Percentiles rank a stretch among this genome's conserved stretches.
Evolutionary conservation across 2,797 vertebrate species (phyloP).

Genomic region (Smutsia temminckii): DNA sequence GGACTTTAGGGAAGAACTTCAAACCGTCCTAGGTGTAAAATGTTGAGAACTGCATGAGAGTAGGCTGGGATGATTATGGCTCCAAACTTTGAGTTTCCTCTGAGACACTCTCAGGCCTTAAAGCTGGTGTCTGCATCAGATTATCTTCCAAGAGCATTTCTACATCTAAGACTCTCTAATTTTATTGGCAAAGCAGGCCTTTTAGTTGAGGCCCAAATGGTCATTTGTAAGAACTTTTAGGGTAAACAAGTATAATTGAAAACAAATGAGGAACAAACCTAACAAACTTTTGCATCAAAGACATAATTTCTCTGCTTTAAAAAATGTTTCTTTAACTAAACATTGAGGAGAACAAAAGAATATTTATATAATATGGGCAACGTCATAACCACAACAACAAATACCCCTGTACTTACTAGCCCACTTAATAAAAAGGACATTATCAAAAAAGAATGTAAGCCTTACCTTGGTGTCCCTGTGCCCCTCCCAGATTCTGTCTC

Average conservation of each 20-base stretch:
- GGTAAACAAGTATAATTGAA: slow-evolving; percentile 66
- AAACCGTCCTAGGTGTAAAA: background rate
- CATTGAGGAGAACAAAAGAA: slow-evolving; percentile 40
- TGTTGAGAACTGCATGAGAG: background rate
- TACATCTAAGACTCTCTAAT: slow-evolving; percentile 53
- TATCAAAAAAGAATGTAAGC: background rate
- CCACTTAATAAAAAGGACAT: slow-evolving; percentile 5
- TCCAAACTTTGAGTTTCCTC: slow-evolving; percentile 2
- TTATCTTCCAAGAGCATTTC: slow-evolving; percentile 56
- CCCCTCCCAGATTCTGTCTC: background rate
- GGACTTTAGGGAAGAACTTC: background rate
- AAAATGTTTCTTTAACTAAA: slow-evolving; percentile 42
- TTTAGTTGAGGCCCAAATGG: slow-evolving; percentile 37
- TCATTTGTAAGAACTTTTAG: slow-evolving; percentile 60
- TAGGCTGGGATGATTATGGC: background rate
- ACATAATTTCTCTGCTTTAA: slow-evolving; percentile 15
- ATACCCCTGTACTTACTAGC: background rate
- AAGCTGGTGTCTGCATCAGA: slow-evolving; percentile 35
- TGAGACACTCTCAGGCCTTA: background rate
- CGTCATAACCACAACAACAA: background rate
- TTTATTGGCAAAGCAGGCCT: slow-evolving; percentile 54
- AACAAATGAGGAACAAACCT: slow-evolving; percentile 65
- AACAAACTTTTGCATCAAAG: slow-evolving; percentile 53
- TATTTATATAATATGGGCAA: slow-evolving; percentile 40
- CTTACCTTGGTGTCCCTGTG: background rate